Base-by-base conservation (phyloP, 2,888 invertebrate species). In the Hydrotaea diabolus region DNA sequence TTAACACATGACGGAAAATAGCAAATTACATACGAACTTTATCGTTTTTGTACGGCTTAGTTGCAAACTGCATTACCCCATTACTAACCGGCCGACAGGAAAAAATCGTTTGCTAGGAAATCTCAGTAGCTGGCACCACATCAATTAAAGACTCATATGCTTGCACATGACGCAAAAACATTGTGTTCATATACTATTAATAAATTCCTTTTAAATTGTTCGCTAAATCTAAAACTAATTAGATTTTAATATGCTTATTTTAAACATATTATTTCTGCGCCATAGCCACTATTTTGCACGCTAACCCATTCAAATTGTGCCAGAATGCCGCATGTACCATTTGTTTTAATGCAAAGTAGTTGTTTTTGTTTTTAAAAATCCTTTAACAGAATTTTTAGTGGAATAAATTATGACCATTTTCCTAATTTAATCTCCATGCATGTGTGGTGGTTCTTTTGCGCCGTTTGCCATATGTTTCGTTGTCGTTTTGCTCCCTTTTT, bases 191-290 rank as follows among this genome's bases (percentile, higher is more conserved):
- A 21, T 43, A n/a, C n/a, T n/a, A 66, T 46, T 5, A 43, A 43
- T 46, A 19, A 15, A 46, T 69, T 21, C 21, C 59, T 64, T 43
- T 43, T 43, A 64, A 69, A 46, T 69, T 39, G n/a, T 66, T 21
- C 11, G 17, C 11, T 53, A 59, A 49, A 55, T 62, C 36, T 72
- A 64, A 78, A 78, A 72, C 72, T 72, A 78, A 78, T 78, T 78
- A 23, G 72, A 53, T 78, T 78, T 72, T 72, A 78, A 78, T 78
- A 62, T 71, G 66, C 23, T 53, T 76, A 49, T 66, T 76, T 57
- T 69, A 69, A 69, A 69, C 23, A 21, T 19, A 69, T 69, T 43
- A 69, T 46, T 46, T 46, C 13, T 43, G 43, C 2, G 36, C 66
- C 19, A 8, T 11, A 3, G 0, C 46, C 23, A 69, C 21, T 0